Evolutionary conservation across 1,140 invertebrate species (phyloP).

Genomic region (Monomorium pharaonis): DNA sequence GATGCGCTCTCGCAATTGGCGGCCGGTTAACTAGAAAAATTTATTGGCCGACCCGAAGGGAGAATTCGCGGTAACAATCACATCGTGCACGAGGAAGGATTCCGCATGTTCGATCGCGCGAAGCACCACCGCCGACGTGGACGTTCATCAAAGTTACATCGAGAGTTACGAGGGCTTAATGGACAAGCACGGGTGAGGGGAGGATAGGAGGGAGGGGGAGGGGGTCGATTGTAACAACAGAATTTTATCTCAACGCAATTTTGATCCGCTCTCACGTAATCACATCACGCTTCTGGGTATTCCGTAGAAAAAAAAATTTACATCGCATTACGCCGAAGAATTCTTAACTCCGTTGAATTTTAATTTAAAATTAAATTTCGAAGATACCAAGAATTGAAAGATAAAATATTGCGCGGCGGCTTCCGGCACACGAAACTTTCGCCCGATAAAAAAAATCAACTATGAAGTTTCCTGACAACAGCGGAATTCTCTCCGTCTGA

Average conservation of each 20-base stretch:
- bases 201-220: too few relatives aligned
- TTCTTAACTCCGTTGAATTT: background rate
- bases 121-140: background rate
- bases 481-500: background rate
- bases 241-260: conserved; percentile 34
- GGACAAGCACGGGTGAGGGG: conserved; percentile 8
- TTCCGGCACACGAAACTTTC: background rate
- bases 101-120: background rate
- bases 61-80: conserved; percentile 5
- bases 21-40: conserved; percentile 41
- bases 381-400: background rate
- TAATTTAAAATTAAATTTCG: conserved; percentile 28
- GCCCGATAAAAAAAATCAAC: background rate
- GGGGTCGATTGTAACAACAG: conserved; percentile 4
- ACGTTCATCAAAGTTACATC: conserved; percentile 23
- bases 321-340: background rate
- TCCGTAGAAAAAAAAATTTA: background rate
- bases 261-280: conserved; percentile 2
- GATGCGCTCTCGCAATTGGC: background rate
- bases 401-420: background rate
- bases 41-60: conserved; percentile 6
- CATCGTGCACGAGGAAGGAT: background rate
- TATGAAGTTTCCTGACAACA: background rate
- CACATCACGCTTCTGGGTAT: conserved; percentile 6
- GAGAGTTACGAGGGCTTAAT: background rate